Conservation (phyloP, 2,888 invertebrate species). For the Melieria picta region DNA sequence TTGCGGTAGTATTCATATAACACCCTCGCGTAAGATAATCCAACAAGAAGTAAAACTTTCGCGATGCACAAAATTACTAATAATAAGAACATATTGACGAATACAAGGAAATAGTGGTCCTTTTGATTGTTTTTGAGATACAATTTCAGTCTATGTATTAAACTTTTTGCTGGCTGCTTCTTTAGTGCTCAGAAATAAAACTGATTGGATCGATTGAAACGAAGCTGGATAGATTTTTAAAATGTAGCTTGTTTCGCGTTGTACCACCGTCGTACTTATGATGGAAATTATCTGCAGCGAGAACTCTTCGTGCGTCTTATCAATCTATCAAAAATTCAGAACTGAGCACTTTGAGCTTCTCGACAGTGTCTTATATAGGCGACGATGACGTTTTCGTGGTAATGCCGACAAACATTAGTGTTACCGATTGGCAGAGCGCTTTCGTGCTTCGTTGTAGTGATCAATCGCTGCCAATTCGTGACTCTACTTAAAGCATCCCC, state of each 20-base stretch:
- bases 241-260: too few species aligned
- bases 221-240: too few species aligned
- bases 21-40: constrained; percentile 31
- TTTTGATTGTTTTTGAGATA: too few species aligned
- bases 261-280: too few species aligned
- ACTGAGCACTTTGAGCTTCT: constrained; percentile 46
- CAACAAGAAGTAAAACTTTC: constrained; percentile 20
- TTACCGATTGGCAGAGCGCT: not conserved
- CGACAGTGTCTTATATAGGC: constrained; percentile 50
- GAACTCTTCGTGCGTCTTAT: constrained; percentile 34
- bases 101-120: too few species aligned
- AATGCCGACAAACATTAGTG: not conserved
- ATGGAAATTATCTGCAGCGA: too few species aligned
- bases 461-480: not conserved
- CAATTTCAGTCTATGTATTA: too few species aligned
- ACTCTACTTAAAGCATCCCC: not conserved
- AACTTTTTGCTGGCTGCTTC: too few species aligned
- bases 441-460: not conserved
- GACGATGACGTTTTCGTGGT: not conserved
- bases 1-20: constrained; percentile 39
- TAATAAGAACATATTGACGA: constrained; percentile 14
- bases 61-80: constrained; percentile 23
- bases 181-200: too few species aligned
- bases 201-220: too few species aligned
- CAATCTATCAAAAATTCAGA: constrained; percentile 49